Percentiles rank a stretch among this genome's conserved stretches.
Conservation (phyloP, 2,797 vertebrate species). For the Neosilurus mollespiculum region DNA sequence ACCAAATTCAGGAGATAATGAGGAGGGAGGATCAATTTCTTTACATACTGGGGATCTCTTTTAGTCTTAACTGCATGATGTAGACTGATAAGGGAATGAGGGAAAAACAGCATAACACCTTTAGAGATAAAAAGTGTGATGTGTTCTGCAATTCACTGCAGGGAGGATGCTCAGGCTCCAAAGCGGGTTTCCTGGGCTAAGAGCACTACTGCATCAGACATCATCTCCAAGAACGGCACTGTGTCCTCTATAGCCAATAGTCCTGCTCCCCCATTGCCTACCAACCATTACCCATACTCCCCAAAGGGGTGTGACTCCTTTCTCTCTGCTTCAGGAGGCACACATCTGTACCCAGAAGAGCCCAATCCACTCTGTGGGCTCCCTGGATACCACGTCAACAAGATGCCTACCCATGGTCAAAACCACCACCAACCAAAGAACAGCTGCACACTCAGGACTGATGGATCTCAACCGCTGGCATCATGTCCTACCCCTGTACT, state of each 20-base stretch:
- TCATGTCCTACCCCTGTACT: slow-evolving; percentile 58
- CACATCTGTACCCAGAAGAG: slow-evolving; percentile 68
- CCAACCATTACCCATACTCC: slow-evolving; percentile 71
- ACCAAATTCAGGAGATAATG: neutral
- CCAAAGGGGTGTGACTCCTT: slow-evolving; percentile 76
- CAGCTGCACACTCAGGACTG: slow-evolving; percentile 68
- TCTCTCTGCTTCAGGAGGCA: slow-evolving; percentile 67
- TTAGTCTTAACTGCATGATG: neutral
- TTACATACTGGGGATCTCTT: neutral
- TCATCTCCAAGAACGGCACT: slow-evolving; percentile 89
- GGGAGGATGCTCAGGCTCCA: slow-evolving; percentile 91
- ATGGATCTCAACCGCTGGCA: slow-evolving; percentile 73
- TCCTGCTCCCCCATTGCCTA: slow-evolving; percentile 63
- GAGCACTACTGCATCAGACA: slow-evolving; percentile 79
- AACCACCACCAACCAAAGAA: slow-evolving; percentile 45
- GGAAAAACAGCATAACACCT: neutral
- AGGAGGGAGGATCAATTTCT: neutral
- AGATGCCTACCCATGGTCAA: slow-evolving; percentile 48
- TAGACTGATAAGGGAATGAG: neutral
- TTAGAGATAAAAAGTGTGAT: neutral
- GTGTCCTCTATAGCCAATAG: slow-evolving; percentile 85
- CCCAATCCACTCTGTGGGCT: slow-evolving; percentile 72
- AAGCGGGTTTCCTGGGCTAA: slow-evolving; percentile 87
- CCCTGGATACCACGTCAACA: slow-evolving; percentile 72
- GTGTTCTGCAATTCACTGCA: slow-evolving; percentile 54